Percentiles rank a stretch among this genome's conserved stretches.
phyloP scores from a whole-genome alignment of 2,113 vertebrate species.

The Stigmatopora argus region DNA sequence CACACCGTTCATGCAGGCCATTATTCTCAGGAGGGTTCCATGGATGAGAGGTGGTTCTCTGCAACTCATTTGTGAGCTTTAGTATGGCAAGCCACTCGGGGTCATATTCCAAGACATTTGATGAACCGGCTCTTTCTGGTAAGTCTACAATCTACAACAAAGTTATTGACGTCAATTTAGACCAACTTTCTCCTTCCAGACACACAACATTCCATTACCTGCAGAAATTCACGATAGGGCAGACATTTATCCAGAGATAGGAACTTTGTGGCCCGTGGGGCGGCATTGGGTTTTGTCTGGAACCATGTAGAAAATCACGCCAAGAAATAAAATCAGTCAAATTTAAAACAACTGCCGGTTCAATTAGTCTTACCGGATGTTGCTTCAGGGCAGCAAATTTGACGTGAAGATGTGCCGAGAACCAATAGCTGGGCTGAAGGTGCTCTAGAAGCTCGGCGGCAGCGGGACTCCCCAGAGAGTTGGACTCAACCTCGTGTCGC shows the following conservation, averaged over 20 bases:
- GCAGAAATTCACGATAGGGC: constrained; percentile 89
- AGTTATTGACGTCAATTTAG: neutral
- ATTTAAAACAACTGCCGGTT: neutral
- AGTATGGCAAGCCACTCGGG: constrained; percentile 91
- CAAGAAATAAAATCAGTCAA: neutral
- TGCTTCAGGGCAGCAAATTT: constrained; percentile 94
- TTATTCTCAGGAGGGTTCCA: constrained; percentile 93
- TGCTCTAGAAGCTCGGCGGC: constrained; percentile 87
- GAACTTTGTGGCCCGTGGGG: constrained; percentile 87
- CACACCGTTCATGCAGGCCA: constrained; percentile 79
- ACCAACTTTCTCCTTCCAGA: neutral
- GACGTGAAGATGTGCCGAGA: constrained; percentile 94
- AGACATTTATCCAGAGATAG: constrained; percentile 96
- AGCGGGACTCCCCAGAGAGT: constrained; percentile 85
- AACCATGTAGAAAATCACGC: neutral
- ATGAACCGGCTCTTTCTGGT: constrained; percentile 78
- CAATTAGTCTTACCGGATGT: constrained; percentile 75
- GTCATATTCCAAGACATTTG: constrained; percentile 84
- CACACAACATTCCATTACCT: constrained; percentile 70
- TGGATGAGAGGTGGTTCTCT: constrained; percentile 70
- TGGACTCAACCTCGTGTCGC: constrained; percentile 88
- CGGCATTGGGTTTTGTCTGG: constrained; percentile 66
- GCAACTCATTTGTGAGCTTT: constrained; percentile 80
- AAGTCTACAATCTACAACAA: constrained; percentile 76
- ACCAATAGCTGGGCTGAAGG: constrained; percentile 91